Base-by-base conservation (phyloP, 2,113 vertebrate genomes). In the Dendropsophus ebraccatus region DNA sequence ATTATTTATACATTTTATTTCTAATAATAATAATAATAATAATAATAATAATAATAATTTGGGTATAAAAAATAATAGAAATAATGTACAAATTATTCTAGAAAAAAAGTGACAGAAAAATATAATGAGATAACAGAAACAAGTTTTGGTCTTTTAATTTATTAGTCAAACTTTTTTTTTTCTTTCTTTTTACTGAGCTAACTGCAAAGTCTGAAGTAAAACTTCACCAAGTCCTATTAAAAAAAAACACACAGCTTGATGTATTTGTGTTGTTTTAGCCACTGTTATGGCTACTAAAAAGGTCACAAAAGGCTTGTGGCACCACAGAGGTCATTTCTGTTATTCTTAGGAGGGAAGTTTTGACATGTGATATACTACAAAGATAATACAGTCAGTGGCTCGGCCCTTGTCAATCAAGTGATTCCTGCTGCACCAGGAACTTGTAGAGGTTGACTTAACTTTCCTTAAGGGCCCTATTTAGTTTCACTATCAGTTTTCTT, bases 241-340 rank as follows among this genome's bases (percentile, higher is more conserved):
- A 54, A 50, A 54, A 70, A 80, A 58, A 58, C 16, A 88, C 75
- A 81, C 50, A 76, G 5, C 41, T 90, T 90, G 81, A 89, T 87
- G 88, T 90, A 88, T 90, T 84, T 89, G 89, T 92, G 90, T 92
- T 94, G 89, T 92, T 92, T 91, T 90, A 92, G 90, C 90, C 91
- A 94, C 91, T 95, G 93, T 94, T 95, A 94, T 94, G 93, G 93
- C 92, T 93, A 93, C 91, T 90, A 92, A 93, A 90, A 92, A 94
- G 93, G 93, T 94, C 87, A 83, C 89, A 88, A 91, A 91, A 87
- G 86, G 91, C 85, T 90, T 91, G 54, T 81, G 89, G 92, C 88
- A 93, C 89, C 83, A 80, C 73, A 91, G 92, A 92, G 87, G 89
- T 92, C 91, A 92, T 88, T 93, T 94, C 91, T 92, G 88, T 93